These are phyloP conservation scores for Lumbricus terrestris DNA, from an alignment of 2,888 invertebrate species.

Conservation along the genomic window DNA sequence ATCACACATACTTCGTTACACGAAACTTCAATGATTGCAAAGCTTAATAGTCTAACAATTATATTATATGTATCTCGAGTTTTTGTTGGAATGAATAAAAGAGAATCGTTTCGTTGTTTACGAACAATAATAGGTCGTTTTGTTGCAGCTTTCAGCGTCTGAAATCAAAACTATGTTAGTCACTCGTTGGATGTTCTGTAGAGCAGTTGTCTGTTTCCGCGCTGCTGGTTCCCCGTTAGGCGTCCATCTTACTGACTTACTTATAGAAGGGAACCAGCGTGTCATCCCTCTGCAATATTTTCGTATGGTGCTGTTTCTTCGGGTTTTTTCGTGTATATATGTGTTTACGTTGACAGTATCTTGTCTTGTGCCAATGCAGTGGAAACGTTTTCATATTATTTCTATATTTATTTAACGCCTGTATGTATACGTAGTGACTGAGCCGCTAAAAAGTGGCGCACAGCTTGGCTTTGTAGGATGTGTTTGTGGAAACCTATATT, in stretches of 20 bases:
- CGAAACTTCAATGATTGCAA: no score
- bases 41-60: no score
- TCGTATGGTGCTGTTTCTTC: not conserved
- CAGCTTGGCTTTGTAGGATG: no score
- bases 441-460: not conserved
- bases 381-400: not conserved
- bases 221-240: not conserved
- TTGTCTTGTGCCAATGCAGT: not conserved
- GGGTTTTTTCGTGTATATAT: not conserved
- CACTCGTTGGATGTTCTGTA: not conserved
- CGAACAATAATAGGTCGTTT: not conserved
- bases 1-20: no score
- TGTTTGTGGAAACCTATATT: no score
- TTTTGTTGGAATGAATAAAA: no score
- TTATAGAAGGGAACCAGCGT: not conserved
- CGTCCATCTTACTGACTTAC: not conserved
- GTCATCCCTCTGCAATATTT: slow-evolving; percentile 3
- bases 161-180: not conserved
- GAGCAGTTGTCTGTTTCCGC: no score
- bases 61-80: no score
- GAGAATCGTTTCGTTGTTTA: no score
- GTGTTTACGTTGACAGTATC: not conserved
- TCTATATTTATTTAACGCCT: not conserved
- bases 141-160: not conserved
- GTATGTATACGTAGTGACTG: not conserved